Evolutionary conservation across 2,113 vertebrate genomes (phyloP).

Genomic region (Archilochus colubris): DNA sequence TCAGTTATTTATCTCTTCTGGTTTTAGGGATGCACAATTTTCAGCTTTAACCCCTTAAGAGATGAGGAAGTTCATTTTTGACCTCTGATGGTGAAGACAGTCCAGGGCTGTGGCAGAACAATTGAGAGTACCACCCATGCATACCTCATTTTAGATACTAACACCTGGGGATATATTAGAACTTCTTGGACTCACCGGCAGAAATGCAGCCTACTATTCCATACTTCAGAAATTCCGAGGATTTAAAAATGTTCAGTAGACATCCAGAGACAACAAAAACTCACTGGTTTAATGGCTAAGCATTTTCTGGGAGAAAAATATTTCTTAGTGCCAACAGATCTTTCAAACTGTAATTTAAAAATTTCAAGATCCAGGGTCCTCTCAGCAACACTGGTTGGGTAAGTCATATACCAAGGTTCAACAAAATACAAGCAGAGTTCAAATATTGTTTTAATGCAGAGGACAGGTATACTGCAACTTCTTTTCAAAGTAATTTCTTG

Average conservation of each 20-base stretch:
- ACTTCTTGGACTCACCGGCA: neutral
- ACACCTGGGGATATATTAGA: neutral
- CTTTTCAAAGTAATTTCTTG: neutral
- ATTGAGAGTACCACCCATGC: neutral
- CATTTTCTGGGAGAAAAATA: neutral
- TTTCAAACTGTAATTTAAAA: neutral
- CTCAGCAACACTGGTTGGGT: neutral
- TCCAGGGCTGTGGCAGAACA: neutral
- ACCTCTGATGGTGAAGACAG: neutral
- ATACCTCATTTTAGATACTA: neutral
- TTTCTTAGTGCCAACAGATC: neutral
- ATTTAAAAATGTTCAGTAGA: neutral
- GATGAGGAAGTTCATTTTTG: neutral
- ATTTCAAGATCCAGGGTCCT: neutral
- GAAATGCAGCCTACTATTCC: neutral
- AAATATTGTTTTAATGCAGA: neutral
- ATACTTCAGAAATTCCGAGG: neutral
- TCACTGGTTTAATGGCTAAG: neutral
- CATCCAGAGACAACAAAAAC: neutral
- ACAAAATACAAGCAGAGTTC: neutral
- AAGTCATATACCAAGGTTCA: neutral
- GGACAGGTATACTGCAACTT: neutral
- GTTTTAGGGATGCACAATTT: neutral
- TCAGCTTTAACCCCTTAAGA: neutral
- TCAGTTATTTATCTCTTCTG: neutral